These are phyloP conservation scores for Leptodactylus fuscus DNA, from an alignment of 2,113 vertebrate species.

Conservation along the genomic window DNA sequence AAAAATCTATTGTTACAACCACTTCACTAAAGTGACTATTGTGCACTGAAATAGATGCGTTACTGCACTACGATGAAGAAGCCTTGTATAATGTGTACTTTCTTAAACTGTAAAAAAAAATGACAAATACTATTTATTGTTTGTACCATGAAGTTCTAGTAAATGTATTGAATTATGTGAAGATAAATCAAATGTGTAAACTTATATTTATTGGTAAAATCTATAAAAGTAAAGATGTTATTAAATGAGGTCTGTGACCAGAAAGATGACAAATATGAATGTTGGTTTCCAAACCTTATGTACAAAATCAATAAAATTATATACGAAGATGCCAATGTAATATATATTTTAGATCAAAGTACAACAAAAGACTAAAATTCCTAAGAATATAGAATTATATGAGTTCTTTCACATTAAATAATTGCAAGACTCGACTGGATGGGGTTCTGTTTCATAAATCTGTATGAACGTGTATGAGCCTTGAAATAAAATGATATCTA, in stretches of 20 bases:
- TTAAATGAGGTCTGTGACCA: background rate
- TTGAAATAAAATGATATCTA: too few species aligned
- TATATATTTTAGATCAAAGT: slow-evolving; percentile 43
- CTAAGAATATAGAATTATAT: slow-evolving; percentile 8
- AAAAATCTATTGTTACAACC: slow-evolving; percentile 14
- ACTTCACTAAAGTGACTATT: background rate
- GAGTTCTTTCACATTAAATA: slow-evolving; percentile 43
- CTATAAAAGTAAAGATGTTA: slow-evolving; percentile 14
- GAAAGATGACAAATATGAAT: slow-evolving; percentile 32
- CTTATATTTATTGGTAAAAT: slow-evolving; percentile 37
- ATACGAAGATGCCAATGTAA: slow-evolving; percentile 21
- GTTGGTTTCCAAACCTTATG: slow-evolving; percentile 29
- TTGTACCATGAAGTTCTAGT: slow-evolving; percentile 32
- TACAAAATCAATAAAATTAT: background rate
- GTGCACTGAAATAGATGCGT: slow-evolving; percentile 19
- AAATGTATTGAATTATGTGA: slow-evolving; percentile 30
- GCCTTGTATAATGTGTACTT: slow-evolving; percentile 36
- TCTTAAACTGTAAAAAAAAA: slow-evolving; percentile 24
- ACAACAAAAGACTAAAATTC: background rate
- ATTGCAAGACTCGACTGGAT: background rate
- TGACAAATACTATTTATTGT: slow-evolving; percentile 43
- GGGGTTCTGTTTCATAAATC: background rate
- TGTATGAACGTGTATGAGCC: too few species aligned
- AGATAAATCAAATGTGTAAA: slow-evolving; percentile 19
- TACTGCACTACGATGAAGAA: slow-evolving; percentile 13